phyloP scores from a whole-genome alignment of 2,888 invertebrate genomes.

The Matsumyia berberina region DNA sequence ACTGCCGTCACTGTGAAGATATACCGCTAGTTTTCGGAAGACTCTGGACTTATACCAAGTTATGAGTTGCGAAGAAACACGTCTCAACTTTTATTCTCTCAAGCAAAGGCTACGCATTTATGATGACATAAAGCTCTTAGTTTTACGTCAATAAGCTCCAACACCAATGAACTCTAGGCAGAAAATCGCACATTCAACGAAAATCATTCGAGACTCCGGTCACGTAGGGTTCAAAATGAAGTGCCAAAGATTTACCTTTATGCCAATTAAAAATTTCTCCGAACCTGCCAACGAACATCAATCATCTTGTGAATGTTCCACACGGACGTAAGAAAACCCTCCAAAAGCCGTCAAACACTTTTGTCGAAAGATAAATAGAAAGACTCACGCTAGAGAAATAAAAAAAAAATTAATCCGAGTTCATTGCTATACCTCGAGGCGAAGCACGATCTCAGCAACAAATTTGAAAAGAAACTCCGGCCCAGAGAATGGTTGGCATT shows the following conservation, averaged over 20 bases:
- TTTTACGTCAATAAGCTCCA: too few species aligned
- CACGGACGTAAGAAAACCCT: too few species aligned
- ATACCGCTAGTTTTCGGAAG: not conserved
- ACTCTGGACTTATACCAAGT: not conserved
- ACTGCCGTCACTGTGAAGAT: not conserved
- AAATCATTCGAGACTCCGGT: too few species aligned
- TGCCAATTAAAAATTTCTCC: not conserved
- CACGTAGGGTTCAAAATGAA: too few species aligned
- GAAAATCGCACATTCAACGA: too few species aligned
- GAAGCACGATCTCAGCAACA: not conserved
- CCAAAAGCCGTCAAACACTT: not conserved
- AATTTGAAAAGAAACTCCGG: constrained; percentile 17
- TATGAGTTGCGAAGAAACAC: too few species aligned
- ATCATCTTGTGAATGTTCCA: not conserved
- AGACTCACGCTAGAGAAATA: not conserved
- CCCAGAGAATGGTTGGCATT: not conserved
- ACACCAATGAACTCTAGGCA: too few species aligned
- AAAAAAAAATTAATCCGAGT: constrained; percentile 1
- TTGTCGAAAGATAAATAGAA: not conserved
- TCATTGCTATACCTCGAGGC: constrained; percentile 2
- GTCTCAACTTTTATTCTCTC: too few species aligned
- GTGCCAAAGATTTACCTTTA: not conserved
- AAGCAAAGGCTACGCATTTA: too few species aligned
- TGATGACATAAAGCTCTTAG: too few species aligned
- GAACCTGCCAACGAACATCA: not conserved